Percentiles rank a stretch among this genome's conserved stretches.
Conservation (phyloP, 2,113 vertebrate genomes). For the Corvus moneduloides region DNA sequence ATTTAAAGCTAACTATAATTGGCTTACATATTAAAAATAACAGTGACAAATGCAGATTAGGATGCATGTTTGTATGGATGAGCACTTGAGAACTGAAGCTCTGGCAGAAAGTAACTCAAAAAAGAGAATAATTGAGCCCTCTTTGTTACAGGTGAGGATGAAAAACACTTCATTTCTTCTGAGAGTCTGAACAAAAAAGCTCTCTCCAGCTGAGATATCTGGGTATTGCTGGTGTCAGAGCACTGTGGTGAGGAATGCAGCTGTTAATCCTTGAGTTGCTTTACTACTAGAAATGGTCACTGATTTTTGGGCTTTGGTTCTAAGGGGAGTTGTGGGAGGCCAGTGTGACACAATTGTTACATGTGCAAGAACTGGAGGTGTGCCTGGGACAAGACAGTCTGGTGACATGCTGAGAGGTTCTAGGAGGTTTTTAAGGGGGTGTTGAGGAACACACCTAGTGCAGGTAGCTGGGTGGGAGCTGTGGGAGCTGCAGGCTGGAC, state of each 20-base stretch:
- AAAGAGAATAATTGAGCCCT: neutral
- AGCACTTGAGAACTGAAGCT: constrained; percentile 8
- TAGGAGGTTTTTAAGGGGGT: neutral
- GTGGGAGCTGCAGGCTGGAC: neutral
- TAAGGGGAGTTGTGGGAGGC: neutral
- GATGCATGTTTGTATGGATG: neutral
- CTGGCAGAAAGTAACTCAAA: neutral
- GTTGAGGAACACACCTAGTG: neutral
- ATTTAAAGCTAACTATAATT: constrained; percentile 68
- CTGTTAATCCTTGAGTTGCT: neutral
- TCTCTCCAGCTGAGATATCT: neutral
- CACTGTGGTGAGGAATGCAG: neutral
- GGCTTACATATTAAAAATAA: constrained; percentile 62
- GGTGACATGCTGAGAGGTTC: neutral
- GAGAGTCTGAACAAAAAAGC: neutral
- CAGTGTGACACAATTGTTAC: fast-evolving
- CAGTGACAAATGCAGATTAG: constrained; percentile 43
- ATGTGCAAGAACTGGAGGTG: neutral
- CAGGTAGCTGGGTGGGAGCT: neutral
- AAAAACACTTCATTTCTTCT: neutral
- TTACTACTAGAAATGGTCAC: neutral
- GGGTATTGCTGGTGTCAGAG: neutral
- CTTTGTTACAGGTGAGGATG: neutral
- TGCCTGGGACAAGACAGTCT: neutral
- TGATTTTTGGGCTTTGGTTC: neutral